Conservation (phyloP, 2,888 invertebrate species). For the Pseudolycoriella hygida region DNA sequence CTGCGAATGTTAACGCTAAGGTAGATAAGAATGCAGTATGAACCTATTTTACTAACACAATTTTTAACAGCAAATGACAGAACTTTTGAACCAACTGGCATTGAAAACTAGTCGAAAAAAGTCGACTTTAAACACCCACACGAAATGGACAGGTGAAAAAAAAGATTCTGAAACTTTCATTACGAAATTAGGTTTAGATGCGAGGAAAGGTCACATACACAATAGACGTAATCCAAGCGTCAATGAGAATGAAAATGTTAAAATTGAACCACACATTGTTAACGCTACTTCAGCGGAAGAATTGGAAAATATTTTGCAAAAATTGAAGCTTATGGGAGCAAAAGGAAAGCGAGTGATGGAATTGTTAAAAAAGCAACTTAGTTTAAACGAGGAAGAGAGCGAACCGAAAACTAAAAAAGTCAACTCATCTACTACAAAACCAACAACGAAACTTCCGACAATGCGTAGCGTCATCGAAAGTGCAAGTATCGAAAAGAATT, state of each 20-base stretch:
- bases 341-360: conserved; percentile 37
- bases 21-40: not conserved
- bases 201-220: conserved; percentile 17
- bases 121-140: not conserved
- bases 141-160: not conserved
- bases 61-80: conserved; percentile 14
- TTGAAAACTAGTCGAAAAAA: conserved; percentile 13
- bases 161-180: not conserved
- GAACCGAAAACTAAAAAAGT: not conserved
- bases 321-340: conserved; percentile 37
- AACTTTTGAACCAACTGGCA: conserved; percentile 18
- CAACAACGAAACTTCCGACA: not conserved
- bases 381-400: conserved; percentile 5
- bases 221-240: conserved; percentile 32
- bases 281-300: conserved; percentile 32
- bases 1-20: conserved; percentile 14
- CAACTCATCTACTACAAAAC: not conserved
- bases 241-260: conserved; percentile 26
- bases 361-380: conserved; percentile 32
- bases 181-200: too few relatives aligned
- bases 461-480: too few relatives aligned
- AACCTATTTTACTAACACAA: too few relatives aligned
- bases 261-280: not conserved
- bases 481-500: conserved; percentile 16
- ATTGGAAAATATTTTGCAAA: conserved; percentile 37